Evolutionary conservation across 2,113 vertebrate species (phyloP), one percentile per base, ranked within the genome.

Genomic region (Formicarius rufipectus): DNA sequence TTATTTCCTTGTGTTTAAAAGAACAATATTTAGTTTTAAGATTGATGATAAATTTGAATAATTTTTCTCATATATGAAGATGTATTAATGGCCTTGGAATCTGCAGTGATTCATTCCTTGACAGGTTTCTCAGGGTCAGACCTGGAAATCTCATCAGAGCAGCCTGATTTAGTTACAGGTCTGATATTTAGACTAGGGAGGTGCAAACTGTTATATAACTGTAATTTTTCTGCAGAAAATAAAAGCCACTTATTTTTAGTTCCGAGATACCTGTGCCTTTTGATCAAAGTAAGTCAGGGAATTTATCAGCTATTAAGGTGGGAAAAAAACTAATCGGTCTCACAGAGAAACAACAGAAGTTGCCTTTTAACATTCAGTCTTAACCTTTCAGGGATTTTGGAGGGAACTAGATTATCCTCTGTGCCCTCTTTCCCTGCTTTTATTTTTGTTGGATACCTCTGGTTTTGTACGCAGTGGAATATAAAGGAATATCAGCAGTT

Each of bases 201-300:
- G 18, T 6, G 4, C 10, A 2, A 93, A 89, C 83, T 95, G 87
- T 88, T 95, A 96, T 17, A n/a, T 35, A 88, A 88, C 82, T 95
- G 7, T 5, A 25, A 47, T 8, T 52, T 83, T 80, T 28, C 49
- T 63, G 24, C 21, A 81, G 84, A 96, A 96, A 84, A 86, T 47
- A 84, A 73, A 92, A 89, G 50, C 10, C 17, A 66, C 66, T 96
- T 95, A 39, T 79, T 96, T 96, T 71, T 80, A 88, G 64, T 81
- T 96, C 73, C 35, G n/a, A 82, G 33, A 86, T 31, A 66, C 4
- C 14, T 4, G 0, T 33, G 16, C 4, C 72, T 93, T 87, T 77
- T 42, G 40, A 63, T 63, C 44, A 76, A 85, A 91, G 83, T 77
- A 88, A 92, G 22, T 67, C 68, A 93, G 6, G 6, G 67, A 92